phyloP scores from a whole-genome alignment of 1,140 invertebrate genomes.

The Procambarus clarkii region DNA sequence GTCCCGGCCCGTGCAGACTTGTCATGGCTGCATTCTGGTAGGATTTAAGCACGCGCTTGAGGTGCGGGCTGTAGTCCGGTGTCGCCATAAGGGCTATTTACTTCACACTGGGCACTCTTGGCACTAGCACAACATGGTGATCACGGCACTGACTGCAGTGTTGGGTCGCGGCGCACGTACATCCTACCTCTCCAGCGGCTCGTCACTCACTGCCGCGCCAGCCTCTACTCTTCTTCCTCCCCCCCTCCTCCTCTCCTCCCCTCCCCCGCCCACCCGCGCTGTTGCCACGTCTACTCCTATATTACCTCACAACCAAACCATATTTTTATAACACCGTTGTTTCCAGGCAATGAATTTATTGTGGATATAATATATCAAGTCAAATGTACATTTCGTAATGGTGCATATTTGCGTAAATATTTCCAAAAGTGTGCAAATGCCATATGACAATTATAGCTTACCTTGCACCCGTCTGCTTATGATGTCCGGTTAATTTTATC shows the following conservation, averaged over 20 bases:
- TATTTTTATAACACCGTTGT: not conserved
- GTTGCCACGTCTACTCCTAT: slow-evolving; percentile 29
- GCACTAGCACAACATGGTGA: slow-evolving; percentile 64
- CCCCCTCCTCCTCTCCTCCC: slow-evolving; percentile 47
- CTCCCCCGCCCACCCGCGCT: slow-evolving; percentile 29
- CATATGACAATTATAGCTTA: not conserved
- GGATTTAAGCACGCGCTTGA: slow-evolving; percentile 94
- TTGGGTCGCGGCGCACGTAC: slow-evolving; percentile 37
- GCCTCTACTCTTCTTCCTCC: not conserved
- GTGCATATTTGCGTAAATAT: not conserved
- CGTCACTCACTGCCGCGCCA: slow-evolving; percentile 33
- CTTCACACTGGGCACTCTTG: slow-evolving; percentile 42
- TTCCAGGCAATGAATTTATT: not conserved
- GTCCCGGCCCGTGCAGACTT: slow-evolving; percentile 91
- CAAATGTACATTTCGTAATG: not conserved
- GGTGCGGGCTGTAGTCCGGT: slow-evolving; percentile 81
- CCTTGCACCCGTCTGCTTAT: not conserved
- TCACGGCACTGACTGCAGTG: slow-evolving; percentile 57
- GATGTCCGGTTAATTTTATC: not conserved
- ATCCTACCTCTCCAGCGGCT: slow-evolving; percentile 31
- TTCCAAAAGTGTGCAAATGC: not conserved
- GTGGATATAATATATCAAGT: not conserved
- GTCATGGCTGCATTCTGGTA: slow-evolving; percentile 93
- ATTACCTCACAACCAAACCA: not conserved
- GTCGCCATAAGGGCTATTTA: slow-evolving; percentile 59